Evolutionary conservation across 37 sponge, comb jelly and placozoan species (phyloP).

Genomic region (Dysidea cf. avara): DNA sequence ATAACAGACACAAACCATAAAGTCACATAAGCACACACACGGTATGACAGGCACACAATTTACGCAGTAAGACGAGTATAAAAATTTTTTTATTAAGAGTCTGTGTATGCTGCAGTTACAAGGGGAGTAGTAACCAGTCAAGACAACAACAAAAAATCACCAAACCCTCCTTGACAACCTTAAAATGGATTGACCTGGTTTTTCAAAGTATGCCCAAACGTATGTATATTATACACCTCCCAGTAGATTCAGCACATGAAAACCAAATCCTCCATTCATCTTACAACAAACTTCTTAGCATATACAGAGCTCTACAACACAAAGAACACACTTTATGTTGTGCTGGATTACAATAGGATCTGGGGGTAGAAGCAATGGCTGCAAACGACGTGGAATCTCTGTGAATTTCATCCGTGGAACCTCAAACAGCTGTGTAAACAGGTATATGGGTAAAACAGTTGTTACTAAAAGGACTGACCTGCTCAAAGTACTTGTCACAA

Average conservation of each 20-base stretch:
- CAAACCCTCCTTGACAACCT: too few relatives aligned
- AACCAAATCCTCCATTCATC: too few relatives aligned
- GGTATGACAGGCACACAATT: too few relatives aligned
- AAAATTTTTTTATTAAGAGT: too few relatives aligned
- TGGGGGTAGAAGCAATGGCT: conserved; percentile 76
- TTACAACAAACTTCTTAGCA: too few relatives aligned
- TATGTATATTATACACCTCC: neutral
- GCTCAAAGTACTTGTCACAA: conserved; percentile 93
- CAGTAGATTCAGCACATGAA: too few relatives aligned
- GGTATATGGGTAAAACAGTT: neutral
- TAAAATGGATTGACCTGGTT: neutral
- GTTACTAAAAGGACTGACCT: conserved; percentile 29
- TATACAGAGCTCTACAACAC: too few relatives aligned
- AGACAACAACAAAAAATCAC: too few relatives aligned
- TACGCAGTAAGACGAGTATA: too few relatives aligned
- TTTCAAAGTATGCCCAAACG: neutral
- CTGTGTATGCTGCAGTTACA: too few relatives aligned
- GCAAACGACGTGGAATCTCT: conserved; percentile 86
- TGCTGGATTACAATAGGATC: conserved; percentile 96
- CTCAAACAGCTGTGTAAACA: conserved; percentile 78
- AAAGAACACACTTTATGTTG: conserved; percentile 59
- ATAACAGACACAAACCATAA: too few relatives aligned
- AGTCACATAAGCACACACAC: conserved; percentile 23
- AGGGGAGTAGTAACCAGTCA: too few relatives aligned
- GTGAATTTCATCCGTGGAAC: conserved; percentile 95